Base-by-base conservation (phyloP, 1,140 invertebrate genomes). In the Apis dorsata region DNA sequence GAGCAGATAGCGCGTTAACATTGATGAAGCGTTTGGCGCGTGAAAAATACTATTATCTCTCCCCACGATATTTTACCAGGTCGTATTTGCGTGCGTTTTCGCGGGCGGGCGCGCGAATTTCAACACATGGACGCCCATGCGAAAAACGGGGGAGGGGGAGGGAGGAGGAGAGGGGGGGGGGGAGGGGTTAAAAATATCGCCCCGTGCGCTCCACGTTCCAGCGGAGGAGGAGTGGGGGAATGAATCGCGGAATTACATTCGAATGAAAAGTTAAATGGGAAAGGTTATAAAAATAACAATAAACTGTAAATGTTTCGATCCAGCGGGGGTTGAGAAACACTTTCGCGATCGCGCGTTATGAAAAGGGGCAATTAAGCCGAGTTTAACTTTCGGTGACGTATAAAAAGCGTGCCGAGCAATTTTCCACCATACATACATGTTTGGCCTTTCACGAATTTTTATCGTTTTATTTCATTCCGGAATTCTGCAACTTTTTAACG, bases 241-340 rank as follows among this genome's bases (percentile, higher is more conserved):
- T 11, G 28, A 28, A 34, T 53, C n/a, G 57, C 24, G 11, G 55
- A 28, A 49, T 74, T 63, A 57, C 71, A 73, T 34, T 68, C 17
- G 60, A 44, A 75, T 75, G 63, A 73, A 81, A 81, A 75, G 79
- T 81, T 66, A 68, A 81, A 81, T 24, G 79, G 62, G 49, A 57
- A 81, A 28, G 62, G 62, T 66, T 75, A 57, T 66, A 66, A 81
- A 75, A 66, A 65, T 74, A 81, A 81, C 69, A 65, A 53, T 81
- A 74, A 81, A 75, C 60, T 74, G 79, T 55, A 53, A 81, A 79
- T 55, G 59, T 44, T 79, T 71, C 57, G 49, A 53, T 24, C 34
- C 34, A 7, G 34, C 34, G 34, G 34, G 34, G 34, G 68, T 19
- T 21, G 77, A 15, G 57, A 71, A 72, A 81, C 70, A 75, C 55